Evolutionary conservation across 2,888 invertebrate species (phyloP).

Genomic region (Matsumyia berberina): DNA sequence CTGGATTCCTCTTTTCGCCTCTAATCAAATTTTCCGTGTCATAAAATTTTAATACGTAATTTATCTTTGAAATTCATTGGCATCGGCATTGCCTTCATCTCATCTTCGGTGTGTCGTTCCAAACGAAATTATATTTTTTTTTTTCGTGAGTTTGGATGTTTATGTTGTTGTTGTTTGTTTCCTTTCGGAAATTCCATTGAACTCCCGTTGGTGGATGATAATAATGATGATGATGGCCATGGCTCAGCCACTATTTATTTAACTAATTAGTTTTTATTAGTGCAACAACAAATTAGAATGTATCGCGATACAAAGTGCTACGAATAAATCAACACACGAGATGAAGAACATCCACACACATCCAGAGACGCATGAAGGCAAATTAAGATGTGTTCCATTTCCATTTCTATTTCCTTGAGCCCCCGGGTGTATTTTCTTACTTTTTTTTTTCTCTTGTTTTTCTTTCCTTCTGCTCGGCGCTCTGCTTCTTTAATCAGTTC

Average conservation of each 20-base stretch:
- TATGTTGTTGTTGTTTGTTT: slow-evolving; percentile 25
- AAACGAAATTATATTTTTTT: not conserved
- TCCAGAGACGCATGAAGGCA: slow-evolving; percentile 5
- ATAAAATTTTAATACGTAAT: slow-evolving; percentile 72
- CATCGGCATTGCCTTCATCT: slow-evolving; percentile 22
- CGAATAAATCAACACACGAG: slow-evolving; percentile 62
- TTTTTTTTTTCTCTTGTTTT: slow-evolving; percentile 42
- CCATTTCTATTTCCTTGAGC: slow-evolving; percentile 42
- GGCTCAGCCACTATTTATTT: slow-evolving; percentile 68
- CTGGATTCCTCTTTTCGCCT: slow-evolving; percentile 43
- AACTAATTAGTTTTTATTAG: slow-evolving; percentile 76
- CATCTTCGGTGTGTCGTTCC: not conserved
- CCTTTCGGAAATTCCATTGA: slow-evolving; percentile 51
- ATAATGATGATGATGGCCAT: slow-evolving; percentile 49
- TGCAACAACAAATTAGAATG: slow-evolving; percentile 75
- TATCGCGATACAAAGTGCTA: slow-evolving; percentile 72
- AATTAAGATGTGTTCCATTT: slow-evolving; percentile 52
- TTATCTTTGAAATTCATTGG: slow-evolving; percentile 64
- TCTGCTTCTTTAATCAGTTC: slow-evolving; percentile 33
- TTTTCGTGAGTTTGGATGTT: not conserved
- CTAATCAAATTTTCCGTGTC: slow-evolving; percentile 71
- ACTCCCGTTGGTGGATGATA: slow-evolving; percentile 39
- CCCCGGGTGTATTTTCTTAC: slow-evolving; percentile 19
- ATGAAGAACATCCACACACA: slow-evolving; percentile 5
- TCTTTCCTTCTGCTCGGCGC: slow-evolving; percentile 14